These are phyloP conservation scores for Macrosoma leucophasiata DNA, from an alignment of 2,888 invertebrate genomes.

Conservation along the genomic window DNA sequence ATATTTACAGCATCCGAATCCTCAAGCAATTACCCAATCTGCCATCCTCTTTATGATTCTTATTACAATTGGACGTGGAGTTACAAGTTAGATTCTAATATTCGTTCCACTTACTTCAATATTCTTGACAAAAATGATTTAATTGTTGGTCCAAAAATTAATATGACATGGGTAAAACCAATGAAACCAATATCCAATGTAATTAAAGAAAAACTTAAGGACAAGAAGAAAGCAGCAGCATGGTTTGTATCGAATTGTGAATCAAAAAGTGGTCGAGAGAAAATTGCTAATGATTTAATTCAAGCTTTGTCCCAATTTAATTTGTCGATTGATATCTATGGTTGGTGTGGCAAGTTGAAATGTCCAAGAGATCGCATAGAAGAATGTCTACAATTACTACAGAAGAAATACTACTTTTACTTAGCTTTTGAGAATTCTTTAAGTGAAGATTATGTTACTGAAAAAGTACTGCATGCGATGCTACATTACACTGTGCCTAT, in stretches of 20 bases:
- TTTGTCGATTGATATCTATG: constrained; percentile 47
- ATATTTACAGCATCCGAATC: constrained; percentile 59
- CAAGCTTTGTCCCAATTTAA: constrained; percentile 35
- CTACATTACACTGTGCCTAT: constrained; percentile 79
- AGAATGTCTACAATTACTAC: constrained; percentile 42
- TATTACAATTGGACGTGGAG: constrained; percentile 58
- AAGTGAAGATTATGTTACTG: constrained; percentile 55
- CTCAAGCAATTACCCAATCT: constrained; percentile 41
- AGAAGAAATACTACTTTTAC: constrained; percentile 55
- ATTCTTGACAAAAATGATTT: constrained; percentile 39
- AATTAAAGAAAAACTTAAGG: constrained; percentile 33
- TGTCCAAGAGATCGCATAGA: constrained; percentile 43
- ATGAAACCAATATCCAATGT: constrained; percentile 34
- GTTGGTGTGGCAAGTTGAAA: constrained; percentile 43
- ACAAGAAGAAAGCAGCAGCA: constrained; percentile 49
- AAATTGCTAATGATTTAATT: constrained; percentile 30
- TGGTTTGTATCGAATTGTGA: constrained; percentile 57
- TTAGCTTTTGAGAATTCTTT: constrained; percentile 54
- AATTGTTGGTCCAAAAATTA: constrained; percentile 48
- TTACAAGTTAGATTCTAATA: constrained; percentile 52
- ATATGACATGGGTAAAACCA: constrained; percentile 43
- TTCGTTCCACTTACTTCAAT: constrained; percentile 39
- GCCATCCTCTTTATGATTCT: constrained; percentile 35
- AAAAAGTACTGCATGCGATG: constrained; percentile 52
- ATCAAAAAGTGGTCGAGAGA: constrained; percentile 32